These are phyloP conservation scores for Pseudomyrmex cubaensis DNA, from an alignment of 1,140 invertebrate species.

Conservation along the genomic window DNA sequence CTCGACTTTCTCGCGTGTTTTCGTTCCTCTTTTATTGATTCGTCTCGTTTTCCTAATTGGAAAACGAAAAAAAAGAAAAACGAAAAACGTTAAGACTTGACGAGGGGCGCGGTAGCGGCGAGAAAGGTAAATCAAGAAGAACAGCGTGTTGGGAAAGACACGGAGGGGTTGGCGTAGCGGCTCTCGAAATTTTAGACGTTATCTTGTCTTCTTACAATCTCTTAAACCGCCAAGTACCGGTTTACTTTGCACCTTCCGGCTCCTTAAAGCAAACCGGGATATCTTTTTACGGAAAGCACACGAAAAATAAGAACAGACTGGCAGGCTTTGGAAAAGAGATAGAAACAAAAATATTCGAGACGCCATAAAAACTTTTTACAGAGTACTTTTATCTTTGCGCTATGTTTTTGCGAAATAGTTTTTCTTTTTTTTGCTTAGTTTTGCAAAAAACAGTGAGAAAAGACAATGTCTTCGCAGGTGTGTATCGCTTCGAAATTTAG, in stretches of 20 bases:
- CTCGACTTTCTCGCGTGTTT: neutral
- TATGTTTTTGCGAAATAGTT: neutral
- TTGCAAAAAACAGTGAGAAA: slow-evolving; percentile 9
- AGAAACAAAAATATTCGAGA: slow-evolving; percentile 39
- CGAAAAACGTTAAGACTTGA: slow-evolving; percentile 13
- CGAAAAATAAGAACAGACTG: slow-evolving; percentile 33
- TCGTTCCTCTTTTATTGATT: slow-evolving; percentile 1
- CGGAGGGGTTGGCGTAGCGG: slow-evolving; percentile 20
- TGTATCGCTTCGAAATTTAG: neutral
- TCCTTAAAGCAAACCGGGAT: slow-evolving; percentile 58
- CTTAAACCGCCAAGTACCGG: slow-evolving; percentile 66
- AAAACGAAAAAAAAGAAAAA: neutral
- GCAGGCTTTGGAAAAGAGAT: slow-evolving; percentile 11
- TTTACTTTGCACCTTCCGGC: slow-evolving; percentile 69
- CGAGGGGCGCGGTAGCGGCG: neutral
- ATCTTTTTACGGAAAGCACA: slow-evolving; percentile 50
- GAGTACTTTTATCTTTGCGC: slow-evolving; percentile 23
- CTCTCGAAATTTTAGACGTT: slow-evolving; percentile 72
- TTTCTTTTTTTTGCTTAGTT: slow-evolving; percentile 4
- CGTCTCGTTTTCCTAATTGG: slow-evolving; percentile 5
- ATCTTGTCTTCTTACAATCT: slow-evolving; percentile 65
- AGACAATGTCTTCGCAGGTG: neutral
- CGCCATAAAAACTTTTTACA: slow-evolving; percentile 47
- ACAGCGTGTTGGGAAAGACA: slow-evolving; percentile 56
- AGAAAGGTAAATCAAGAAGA: slow-evolving; percentile 61